phyloP scores from a whole-genome alignment of 2,888 invertebrate species.

The Lacanobia oleracea region DNA sequence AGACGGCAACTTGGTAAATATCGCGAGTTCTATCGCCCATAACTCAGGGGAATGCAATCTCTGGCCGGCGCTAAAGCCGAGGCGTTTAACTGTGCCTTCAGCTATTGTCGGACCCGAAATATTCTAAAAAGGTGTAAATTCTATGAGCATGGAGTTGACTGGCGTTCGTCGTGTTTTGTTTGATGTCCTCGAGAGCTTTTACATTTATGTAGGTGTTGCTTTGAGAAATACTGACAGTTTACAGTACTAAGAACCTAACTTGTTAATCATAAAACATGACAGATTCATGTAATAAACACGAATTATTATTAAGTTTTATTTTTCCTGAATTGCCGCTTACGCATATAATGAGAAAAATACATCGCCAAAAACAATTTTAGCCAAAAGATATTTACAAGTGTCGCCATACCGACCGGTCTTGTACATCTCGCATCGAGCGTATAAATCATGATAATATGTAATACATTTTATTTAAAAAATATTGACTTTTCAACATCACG shows the following conservation, averaged over 20 bases:
- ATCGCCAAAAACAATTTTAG: too few species aligned
- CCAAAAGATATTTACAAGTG: too few species aligned
- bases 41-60: conserved; percentile 71
- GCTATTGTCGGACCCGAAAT: conserved; percentile 49
- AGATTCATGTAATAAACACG: not conserved
- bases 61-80: conserved; percentile 52
- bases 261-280: not conserved
- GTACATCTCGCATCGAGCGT: too few species aligned
- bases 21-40: conserved; percentile 59
- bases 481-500: not conserved
- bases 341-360: too few species aligned
- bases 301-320: too few species aligned
- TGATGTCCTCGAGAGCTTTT: not conserved
- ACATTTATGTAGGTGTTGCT: not conserved
- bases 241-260: too few species aligned
- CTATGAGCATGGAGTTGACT: conserved; percentile 6
- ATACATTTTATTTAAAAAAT: not conserved
- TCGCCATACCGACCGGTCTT: too few species aligned
- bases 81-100: conserved; percentile 65
- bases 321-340: too few species aligned
- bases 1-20: conserved; percentile 67
- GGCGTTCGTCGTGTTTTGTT: conserved; percentile 16
- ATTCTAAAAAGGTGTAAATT: conserved; percentile 42
- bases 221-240: not conserved
- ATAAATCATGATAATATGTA: too few species aligned